Evolutionary conservation across 2,113 vertebrate genomes (phyloP).

Genomic region (Nansenia antarctica): DNA sequence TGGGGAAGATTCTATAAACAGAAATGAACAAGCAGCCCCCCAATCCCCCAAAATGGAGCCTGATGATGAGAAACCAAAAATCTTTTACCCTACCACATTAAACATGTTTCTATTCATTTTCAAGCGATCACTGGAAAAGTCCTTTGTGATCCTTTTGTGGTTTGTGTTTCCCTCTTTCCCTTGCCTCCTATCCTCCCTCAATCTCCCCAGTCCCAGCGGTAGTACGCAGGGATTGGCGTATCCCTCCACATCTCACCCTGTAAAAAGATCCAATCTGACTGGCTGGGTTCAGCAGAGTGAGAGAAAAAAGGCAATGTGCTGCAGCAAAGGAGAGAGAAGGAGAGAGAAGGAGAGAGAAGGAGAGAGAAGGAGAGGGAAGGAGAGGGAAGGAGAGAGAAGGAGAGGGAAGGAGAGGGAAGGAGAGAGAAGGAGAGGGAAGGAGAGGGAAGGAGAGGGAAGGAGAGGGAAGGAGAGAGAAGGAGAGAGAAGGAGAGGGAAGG

Average conservation of each 20-base stretch:
- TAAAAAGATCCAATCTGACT: not conserved
- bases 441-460: not conserved
- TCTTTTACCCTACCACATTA: too few species aligned
- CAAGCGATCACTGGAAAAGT: too few species aligned
- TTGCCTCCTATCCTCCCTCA: too few species aligned
- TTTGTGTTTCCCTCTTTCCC: too few species aligned
- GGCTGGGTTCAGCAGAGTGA: not conserved
- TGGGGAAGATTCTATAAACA: too few species aligned
- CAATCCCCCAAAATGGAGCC: too few species aligned
- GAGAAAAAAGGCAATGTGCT: conserved; percentile 4
- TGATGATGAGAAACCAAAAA: too few species aligned
- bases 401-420: not conserved
- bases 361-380: not conserved
- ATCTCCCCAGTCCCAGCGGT: not conserved
- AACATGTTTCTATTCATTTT: too few species aligned
- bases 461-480: not conserved
- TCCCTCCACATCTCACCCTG: not conserved
- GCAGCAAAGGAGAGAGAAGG: not conserved
- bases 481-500: not conserved
- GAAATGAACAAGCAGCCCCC: too few species aligned
- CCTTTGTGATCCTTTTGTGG: too few species aligned
- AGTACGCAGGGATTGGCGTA: not conserved
- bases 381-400: conserved; percentile 1
- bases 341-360: not conserved
- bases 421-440: not conserved